These are phyloP conservation scores for Neodiprion pinetum DNA, from an alignment of 1,140 invertebrate genomes.

Conservation along the genomic window DNA sequence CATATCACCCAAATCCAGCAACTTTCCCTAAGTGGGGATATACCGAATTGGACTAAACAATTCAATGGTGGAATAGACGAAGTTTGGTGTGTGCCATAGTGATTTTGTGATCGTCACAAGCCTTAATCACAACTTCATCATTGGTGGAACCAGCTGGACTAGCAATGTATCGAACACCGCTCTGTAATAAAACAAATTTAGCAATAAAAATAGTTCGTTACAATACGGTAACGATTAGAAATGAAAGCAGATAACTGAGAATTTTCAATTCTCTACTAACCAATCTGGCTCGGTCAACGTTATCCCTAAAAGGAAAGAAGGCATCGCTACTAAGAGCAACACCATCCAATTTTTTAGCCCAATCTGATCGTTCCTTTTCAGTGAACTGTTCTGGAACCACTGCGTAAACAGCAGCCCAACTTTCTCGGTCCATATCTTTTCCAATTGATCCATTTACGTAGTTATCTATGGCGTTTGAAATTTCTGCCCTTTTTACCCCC, in stretches of 20 bases:
- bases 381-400: constrained; percentile 74
- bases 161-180: constrained; percentile 91
- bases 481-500: constrained; percentile 90
- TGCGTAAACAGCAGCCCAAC: constrained; percentile 79
- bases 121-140: constrained; percentile 88
- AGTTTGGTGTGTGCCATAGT: constrained; percentile 89
- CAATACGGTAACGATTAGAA: constrained; percentile 20
- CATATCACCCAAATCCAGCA: neutral
- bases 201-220: constrained; percentile 17
- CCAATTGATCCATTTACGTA: constrained; percentile 92
- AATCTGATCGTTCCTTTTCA: constrained; percentile 75
- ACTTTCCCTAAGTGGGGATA: neutral
- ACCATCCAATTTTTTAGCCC: constrained; percentile 81
- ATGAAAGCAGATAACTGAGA: constrained; percentile 9
- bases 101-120: constrained; percentile 93
- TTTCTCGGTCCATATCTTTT: constrained; percentile 68
- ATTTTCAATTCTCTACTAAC: constrained; percentile 62
- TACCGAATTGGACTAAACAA: no score
- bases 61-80: constrained; percentile 94
- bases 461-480: constrained; percentile 95
- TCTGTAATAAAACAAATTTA: constrained; percentile 70
- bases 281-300: constrained; percentile 91
- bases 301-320: constrained; percentile 98
- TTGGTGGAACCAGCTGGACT: constrained; percentile 94
- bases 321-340: constrained; percentile 97